A percentile compares a stretch with the other conserved stretches of the same genome.
These are phyloP conservation scores for Cerceris rybyensis DNA, from an alignment of 2,888 invertebrate genomes.

Conservation along the genomic window DNA sequence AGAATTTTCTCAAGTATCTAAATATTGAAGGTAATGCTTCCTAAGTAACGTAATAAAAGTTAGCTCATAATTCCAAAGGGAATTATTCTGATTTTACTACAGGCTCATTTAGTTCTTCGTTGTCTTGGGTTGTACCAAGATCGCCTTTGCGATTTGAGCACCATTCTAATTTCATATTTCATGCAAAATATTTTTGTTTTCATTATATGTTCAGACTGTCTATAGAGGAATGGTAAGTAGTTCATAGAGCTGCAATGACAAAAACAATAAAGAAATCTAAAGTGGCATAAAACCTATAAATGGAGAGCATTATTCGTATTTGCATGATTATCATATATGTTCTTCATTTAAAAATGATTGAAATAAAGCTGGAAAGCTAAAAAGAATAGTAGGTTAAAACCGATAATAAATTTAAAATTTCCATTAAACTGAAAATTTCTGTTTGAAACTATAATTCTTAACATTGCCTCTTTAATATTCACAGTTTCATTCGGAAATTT, in stretches of 20 bases:
- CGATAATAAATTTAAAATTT: not conserved
- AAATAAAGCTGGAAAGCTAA: conserved; percentile 1
- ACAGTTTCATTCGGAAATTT: not conserved
- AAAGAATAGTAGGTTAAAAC: not conserved
- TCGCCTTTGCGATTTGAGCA: conserved; percentile 34
- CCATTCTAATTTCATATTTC: conserved; percentile 36
- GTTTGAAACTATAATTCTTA: not conserved
- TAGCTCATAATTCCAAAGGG: conserved; percentile 73
- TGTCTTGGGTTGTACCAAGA: conserved; percentile 33
- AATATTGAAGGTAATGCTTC: conserved; percentile 71
- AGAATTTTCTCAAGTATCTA: conserved; percentile 76
- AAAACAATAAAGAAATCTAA: conserved; percentile 48
- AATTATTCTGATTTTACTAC: conserved; percentile 72
- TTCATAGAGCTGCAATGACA: conserved; percentile 22
- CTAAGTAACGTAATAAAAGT: conserved; percentile 78
- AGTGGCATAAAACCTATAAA: conserved; percentile 28
- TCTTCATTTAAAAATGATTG: conserved; percentile 29
- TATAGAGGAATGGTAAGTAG: conserved; percentile 58
- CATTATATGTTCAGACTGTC: conserved; percentile 35
- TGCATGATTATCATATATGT: conserved; percentile 30
- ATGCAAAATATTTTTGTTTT: conserved; percentile 41
- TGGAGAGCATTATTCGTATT: conserved; percentile 42
- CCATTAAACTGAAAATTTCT: not conserved
- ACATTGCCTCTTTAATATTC: not conserved
- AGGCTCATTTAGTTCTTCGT: conserved; percentile 50